Evolutionary conservation across 2,113 vertebrate species (phyloP).

Genomic region (Acrocephalus kingi): DNA sequence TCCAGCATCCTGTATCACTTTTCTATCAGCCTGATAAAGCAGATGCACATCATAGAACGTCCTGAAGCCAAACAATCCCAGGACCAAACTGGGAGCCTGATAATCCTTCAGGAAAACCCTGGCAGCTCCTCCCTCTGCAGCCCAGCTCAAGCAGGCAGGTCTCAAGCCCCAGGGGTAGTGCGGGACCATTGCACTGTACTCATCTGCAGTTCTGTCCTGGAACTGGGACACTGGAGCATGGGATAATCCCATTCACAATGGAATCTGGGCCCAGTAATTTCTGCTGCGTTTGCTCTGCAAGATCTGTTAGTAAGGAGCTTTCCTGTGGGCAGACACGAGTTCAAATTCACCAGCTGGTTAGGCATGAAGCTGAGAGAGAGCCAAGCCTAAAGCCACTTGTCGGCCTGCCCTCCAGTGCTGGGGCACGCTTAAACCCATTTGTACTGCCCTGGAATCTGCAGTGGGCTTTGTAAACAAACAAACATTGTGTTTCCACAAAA

Average conservation of each 20-base stretch:
- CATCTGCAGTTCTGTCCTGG: neutral
- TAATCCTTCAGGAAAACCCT: neutral
- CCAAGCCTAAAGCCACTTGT: neutral
- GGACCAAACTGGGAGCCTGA: neutral
- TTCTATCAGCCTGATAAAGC: neutral
- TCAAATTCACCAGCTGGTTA: neutral
- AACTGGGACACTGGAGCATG: neutral
- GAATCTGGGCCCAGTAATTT: neutral
- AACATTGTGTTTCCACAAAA: neutral
- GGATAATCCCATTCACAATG: neutral
- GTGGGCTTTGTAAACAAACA: constrained; percentile 32
- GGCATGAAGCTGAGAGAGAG: neutral
- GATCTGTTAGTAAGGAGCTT: neutral
- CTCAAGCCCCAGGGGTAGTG: neutral
- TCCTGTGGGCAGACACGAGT: neutral
- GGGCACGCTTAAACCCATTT: neutral
- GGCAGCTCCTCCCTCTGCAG: neutral
- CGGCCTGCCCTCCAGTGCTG: neutral
- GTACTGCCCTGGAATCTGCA: neutral
- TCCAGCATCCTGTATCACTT: neutral
- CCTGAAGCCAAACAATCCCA: neutral
- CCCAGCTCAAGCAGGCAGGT: neutral
- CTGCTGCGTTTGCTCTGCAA: neutral
- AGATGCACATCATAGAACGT: neutral
- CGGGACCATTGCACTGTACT: accelerated